These are phyloP conservation scores for Eupithecia inturbata DNA, from an alignment of 2,888 invertebrate genomes.

Conservation along the genomic window DNA sequence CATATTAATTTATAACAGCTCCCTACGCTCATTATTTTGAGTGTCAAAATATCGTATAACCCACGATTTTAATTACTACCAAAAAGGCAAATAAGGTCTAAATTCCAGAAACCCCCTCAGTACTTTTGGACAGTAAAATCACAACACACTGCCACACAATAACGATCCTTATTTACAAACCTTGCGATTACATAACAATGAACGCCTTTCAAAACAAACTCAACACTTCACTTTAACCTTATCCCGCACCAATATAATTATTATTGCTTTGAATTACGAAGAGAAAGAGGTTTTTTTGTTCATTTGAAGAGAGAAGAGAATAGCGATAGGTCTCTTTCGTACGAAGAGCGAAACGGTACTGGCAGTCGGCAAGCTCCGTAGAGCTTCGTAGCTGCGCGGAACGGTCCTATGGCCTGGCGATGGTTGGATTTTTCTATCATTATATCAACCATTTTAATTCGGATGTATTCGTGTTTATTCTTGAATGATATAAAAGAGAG, in stretches of 20 bases:
- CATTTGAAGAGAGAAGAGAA: constrained; percentile 46
- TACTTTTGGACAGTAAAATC: constrained; percentile 38
- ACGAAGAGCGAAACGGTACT: constrained; percentile 27
- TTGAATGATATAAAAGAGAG: background rate
- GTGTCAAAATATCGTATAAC: background rate
- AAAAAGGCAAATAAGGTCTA: constrained; percentile 16
- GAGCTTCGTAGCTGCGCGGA: background rate
- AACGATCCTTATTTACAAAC: constrained; percentile 41
- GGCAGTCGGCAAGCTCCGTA: constrained; percentile 7
- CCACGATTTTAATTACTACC: constrained; percentile 14
- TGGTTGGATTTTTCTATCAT: background rate
- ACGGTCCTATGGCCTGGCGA: background rate
- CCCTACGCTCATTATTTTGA: background rate
- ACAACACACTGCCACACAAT: constrained; percentile 26
- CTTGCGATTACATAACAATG: constrained; percentile 44
- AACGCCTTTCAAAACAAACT: constrained; percentile 22
- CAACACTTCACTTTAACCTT: constrained; percentile 30
- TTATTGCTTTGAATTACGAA: constrained; percentile 47
- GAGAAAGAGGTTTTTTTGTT: constrained; percentile 48
- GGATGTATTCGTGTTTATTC: background rate
- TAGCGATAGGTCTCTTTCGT: constrained; percentile 46
- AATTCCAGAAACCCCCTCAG: constrained; percentile 14
- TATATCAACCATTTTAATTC: background rate
- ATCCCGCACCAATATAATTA: constrained; percentile 15
- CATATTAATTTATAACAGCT: background rate